Percentiles rank a stretch among this genome's conserved stretches.
These are phyloP conservation scores for Nyctibius bracteatus DNA, from an alignment of 2,113 vertebrate species.

Conservation along the genomic window DNA sequence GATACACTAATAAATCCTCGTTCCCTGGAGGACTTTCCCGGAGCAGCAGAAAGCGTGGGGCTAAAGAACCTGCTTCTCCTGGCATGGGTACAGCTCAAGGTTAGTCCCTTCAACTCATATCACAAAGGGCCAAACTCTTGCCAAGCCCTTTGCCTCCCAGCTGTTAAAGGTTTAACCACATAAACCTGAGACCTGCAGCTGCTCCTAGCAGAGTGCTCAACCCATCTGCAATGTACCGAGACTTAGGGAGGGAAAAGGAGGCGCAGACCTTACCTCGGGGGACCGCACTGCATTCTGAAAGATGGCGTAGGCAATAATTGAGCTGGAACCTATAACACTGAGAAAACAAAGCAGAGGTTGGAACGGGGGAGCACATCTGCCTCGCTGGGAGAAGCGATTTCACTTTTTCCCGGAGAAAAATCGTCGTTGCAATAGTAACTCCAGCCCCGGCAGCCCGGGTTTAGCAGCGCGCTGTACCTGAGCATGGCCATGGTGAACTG, in stretches of 20 bases:
- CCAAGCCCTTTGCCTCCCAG: not conserved
- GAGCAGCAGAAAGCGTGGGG: accelerated
- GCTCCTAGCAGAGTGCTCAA: not conserved
- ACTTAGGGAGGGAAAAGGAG: not conserved
- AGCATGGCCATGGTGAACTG: slow-evolving; percentile 73
- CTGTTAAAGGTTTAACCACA: not conserved
- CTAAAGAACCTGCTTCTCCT: not conserved
- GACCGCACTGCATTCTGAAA: slow-evolving; percentile 68
- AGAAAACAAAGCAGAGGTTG: slow-evolving; percentile 35
- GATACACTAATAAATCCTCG: accelerated
- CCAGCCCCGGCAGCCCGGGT: not conserved
- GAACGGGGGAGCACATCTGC: not conserved
- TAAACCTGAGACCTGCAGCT: not conserved
- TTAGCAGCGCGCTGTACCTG: slow-evolving; percentile 59
- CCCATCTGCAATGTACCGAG: not conserved
- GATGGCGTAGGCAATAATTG: slow-evolving; percentile 71
- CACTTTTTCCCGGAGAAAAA: not conserved
- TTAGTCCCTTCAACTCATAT: not conserved
- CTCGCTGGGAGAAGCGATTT: not conserved
- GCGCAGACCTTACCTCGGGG: slow-evolving; percentile 69
- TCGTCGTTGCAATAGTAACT: accelerated
- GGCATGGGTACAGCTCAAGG: not conserved
- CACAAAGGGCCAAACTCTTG: not conserved
- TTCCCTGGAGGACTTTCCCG: not conserved
- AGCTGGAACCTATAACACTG: slow-evolving; percentile 78